These are phyloP conservation scores for Hystrix brachyura DNA, from an alignment of 2,113 vertebrate genomes.

Conservation along the genomic window DNA sequence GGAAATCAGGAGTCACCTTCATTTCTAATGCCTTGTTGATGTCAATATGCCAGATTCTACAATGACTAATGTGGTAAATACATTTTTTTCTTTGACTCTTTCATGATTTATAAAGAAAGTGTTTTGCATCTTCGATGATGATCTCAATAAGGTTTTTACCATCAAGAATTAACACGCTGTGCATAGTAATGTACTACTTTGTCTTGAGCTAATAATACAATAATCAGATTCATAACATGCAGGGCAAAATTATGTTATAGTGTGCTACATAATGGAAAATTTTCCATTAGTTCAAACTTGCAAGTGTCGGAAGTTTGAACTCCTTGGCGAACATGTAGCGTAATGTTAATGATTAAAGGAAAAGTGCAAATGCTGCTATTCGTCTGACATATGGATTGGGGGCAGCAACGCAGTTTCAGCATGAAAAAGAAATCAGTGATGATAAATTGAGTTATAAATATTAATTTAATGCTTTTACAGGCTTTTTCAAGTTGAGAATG, in stretches of 20 bases:
- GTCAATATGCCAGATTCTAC: neutral
- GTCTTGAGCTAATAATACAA: neutral
- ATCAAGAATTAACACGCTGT: neutral
- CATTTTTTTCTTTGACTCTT: neutral
- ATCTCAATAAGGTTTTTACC: neutral
- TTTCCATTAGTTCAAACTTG: neutral
- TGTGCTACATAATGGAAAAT: neutral
- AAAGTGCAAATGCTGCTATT: neutral
- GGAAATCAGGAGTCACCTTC: neutral
- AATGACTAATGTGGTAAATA: neutral
- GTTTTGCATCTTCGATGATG: neutral
- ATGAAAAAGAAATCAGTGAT: neutral
- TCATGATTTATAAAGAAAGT: neutral
- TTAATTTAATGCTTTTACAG: slow-evolving; percentile 26
- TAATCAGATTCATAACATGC: neutral
- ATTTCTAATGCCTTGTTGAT: neutral
- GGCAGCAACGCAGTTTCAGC: neutral
- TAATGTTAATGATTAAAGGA: neutral
- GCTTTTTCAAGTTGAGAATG: slow-evolving; percentile 16
- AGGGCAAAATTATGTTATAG: neutral
- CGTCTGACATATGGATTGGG: neutral
- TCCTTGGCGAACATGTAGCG: neutral
- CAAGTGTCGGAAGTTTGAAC: neutral
- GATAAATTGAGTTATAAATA: slow-evolving; percentile 45
- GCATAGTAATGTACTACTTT: neutral